Evolutionary conservation across 2,888 invertebrate genomes (phyloP).

Genomic region (Sphecodes monilicornis): DNA sequence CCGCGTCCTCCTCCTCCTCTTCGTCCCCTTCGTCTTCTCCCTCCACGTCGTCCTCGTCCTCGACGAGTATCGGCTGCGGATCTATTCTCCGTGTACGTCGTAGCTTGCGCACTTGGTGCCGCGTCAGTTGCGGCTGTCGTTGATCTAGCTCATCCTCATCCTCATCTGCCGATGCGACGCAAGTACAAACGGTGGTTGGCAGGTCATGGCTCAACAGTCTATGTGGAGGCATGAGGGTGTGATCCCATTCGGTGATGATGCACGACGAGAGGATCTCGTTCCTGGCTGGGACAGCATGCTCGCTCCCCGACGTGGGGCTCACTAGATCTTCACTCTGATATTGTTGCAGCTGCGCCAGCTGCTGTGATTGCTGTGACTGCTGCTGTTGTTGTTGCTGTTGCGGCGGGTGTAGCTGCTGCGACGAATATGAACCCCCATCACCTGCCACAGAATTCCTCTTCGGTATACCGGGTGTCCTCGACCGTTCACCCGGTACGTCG

Average conservation of each 20-base stretch:
- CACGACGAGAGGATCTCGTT: slow-evolving; percentile 82
- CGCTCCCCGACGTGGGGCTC: slow-evolving; percentile 78
- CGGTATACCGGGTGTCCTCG: slow-evolving; percentile 86
- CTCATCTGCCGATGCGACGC: slow-evolving; percentile 87
- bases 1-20: slow-evolving; percentile 85
- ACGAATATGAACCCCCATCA: slow-evolving; percentile 86
- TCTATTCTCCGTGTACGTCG: slow-evolving; percentile 89
- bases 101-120: slow-evolving; percentile 85
- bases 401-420: slow-evolving; percentile 68
- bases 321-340: slow-evolving; percentile 74
- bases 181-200: slow-evolving; percentile 89
- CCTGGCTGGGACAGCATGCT: slow-evolving; percentile 76
- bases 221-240: slow-evolving; percentile 90
- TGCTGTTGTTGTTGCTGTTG: slow-evolving; percentile 38
- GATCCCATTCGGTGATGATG: slow-evolving; percentile 83
- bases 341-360: slow-evolving; percentile 51
- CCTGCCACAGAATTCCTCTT: slow-evolving; percentile 90
- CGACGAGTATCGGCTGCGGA: slow-evolving; percentile 88
- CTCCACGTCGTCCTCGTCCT: slow-evolving; percentile 86
- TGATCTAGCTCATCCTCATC: slow-evolving; percentile 87
- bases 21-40: slow-evolving; percentile 85
- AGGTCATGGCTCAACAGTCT: slow-evolving; percentile 86
- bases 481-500: slow-evolving; percentile 90
- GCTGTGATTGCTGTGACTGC: slow-evolving; percentile 52
- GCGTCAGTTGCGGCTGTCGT: slow-evolving; percentile 76